Evolutionary conservation across 2,797 vertebrate species (phyloP).

Genomic region (Crenichthys baileyi): DNA sequence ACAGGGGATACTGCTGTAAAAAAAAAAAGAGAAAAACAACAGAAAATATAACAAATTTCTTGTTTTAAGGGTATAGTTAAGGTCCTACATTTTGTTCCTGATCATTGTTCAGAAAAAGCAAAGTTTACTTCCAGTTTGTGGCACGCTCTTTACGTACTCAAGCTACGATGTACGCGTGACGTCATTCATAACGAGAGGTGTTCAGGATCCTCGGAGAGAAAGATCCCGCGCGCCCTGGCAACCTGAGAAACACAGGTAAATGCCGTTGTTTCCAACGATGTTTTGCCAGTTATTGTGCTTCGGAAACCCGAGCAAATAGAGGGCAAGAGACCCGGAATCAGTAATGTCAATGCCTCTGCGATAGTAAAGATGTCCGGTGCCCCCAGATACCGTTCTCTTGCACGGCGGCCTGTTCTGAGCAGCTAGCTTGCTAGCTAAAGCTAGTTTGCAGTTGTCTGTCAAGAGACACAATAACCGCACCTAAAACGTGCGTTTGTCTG

Average conservation of each 20-base stretch:
- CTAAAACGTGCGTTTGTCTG: slow-evolving; percentile 42
- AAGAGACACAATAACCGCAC: slow-evolving; percentile 75
- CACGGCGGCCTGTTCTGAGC: slow-evolving; percentile 73
- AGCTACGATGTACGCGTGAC: slow-evolving; percentile 78
- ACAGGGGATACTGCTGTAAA: not conserved
- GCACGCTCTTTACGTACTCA: slow-evolving; percentile 68
- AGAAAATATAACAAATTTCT: not conserved
- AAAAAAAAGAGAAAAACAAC: not conserved
- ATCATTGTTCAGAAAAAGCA: not conserved
- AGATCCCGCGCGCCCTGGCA: slow-evolving; percentile 86
- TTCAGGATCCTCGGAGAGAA: slow-evolving; percentile 87
- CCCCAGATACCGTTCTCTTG: slow-evolving; percentile 69
- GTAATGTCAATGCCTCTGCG: slow-evolving; percentile 29
- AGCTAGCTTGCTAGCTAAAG: slow-evolving; percentile 74
- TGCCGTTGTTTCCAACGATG: slow-evolving; percentile 64
- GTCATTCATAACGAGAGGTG: slow-evolving; percentile 84
- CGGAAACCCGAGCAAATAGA: slow-evolving; percentile 33
- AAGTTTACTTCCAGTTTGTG: slow-evolving; percentile 13
- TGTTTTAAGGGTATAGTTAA: not conserved
- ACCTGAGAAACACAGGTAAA: slow-evolving; percentile 85
- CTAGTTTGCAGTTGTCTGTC: slow-evolving; percentile 73
- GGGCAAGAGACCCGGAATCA: slow-evolving; percentile 37
- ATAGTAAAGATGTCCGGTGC: slow-evolving; percentile 65
- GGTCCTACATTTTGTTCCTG: not conserved
- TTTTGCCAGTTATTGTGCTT: slow-evolving; percentile 55